phyloP scores from a whole-genome alignment of 2,797 vertebrate species.

The Trachurus trachurus region DNA sequence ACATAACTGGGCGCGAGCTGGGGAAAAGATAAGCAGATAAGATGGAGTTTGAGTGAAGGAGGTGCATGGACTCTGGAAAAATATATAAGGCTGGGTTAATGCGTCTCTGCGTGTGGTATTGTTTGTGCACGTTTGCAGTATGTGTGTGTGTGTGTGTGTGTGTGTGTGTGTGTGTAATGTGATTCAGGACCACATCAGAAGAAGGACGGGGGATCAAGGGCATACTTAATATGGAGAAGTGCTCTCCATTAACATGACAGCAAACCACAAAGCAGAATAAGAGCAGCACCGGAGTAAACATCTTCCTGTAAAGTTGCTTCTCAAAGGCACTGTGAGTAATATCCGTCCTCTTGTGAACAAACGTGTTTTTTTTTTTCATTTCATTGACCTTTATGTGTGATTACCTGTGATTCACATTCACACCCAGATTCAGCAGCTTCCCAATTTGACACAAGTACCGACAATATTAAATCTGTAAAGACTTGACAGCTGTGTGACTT shows the following conservation, averaged over 20 bases:
- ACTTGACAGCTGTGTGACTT: too few species aligned
- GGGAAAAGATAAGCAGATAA: constrained; percentile 40
- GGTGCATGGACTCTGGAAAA: constrained; percentile 38
- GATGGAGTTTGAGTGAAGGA: constrained; percentile 44
- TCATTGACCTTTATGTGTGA: not conserved
- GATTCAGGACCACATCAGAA: constrained; percentile 69
- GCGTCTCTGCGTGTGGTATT: constrained; percentile 3
- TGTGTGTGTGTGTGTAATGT: constrained; percentile 50
- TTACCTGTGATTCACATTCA: not conserved
- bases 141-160: constrained; percentile 21
- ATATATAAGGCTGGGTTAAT: constrained; percentile 11
- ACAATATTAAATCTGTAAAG: too few species aligned
- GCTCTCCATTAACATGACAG: constrained; percentile 63
- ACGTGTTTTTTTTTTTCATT: too few species aligned
- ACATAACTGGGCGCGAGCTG: constrained; percentile 36
- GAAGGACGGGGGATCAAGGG: constrained; percentile 76
- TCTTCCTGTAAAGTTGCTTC: constrained; percentile 1
- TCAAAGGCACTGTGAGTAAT: not conserved
- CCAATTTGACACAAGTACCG: too few species aligned
- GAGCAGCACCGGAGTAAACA: constrained; percentile 21
- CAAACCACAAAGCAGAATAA: constrained; percentile 41
- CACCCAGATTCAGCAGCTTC: constrained; percentile 1
- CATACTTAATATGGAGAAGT: constrained; percentile 75
- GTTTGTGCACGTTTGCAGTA: constrained; percentile 13
- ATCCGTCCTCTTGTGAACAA: too few species aligned